Percentiles rank a stretch among this genome's conserved stretches.
Conservation (phyloP, 2,113 vertebrate genomes). For the Oncorhynchus clarkii region DNA sequence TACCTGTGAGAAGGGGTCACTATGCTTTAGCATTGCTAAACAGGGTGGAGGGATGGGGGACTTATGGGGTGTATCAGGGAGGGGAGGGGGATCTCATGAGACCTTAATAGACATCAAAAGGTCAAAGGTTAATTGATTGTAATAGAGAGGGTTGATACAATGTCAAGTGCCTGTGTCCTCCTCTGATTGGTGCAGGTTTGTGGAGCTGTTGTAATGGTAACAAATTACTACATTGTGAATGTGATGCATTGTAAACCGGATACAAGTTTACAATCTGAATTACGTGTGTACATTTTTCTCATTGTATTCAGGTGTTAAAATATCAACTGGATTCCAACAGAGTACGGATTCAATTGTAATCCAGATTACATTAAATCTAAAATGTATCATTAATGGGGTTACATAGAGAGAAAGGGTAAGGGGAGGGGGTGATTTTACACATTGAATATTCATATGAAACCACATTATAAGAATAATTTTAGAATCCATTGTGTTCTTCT, state of each 20-base stretch:
- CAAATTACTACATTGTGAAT: conserved; percentile 17
- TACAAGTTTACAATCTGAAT: conserved; percentile 35
- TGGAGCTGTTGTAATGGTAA: conserved; percentile 21
- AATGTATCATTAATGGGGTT: conserved; percentile 11
- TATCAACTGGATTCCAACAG: conserved; percentile 26
- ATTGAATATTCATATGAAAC: neutral
- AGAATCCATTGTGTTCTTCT: no score
- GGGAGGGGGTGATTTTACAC: neutral
- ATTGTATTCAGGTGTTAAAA: conserved; percentile 18
- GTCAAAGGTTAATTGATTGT: conserved; percentile 53
- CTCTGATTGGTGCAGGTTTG: neutral
- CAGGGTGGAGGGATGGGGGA: conserved; percentile 13
- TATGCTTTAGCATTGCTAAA: conserved; percentile 43
- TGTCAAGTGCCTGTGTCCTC: conserved; percentile 25
- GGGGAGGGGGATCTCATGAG: conserved; percentile 15
- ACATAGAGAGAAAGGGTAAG: neutral
- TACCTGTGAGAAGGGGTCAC: conserved; percentile 61
- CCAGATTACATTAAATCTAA: conserved; percentile 34
- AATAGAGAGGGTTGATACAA: conserved; percentile 49
- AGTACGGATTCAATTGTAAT: conserved; percentile 29
- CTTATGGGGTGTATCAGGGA: conserved; percentile 40
- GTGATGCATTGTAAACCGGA: conserved; percentile 30
- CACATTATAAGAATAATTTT: neutral
- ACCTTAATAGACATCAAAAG: conserved; percentile 33
- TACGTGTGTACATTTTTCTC: conserved; percentile 3